Conservation (phyloP, 2,888 invertebrate genomes). For the Linyphia triangularis region DNA sequence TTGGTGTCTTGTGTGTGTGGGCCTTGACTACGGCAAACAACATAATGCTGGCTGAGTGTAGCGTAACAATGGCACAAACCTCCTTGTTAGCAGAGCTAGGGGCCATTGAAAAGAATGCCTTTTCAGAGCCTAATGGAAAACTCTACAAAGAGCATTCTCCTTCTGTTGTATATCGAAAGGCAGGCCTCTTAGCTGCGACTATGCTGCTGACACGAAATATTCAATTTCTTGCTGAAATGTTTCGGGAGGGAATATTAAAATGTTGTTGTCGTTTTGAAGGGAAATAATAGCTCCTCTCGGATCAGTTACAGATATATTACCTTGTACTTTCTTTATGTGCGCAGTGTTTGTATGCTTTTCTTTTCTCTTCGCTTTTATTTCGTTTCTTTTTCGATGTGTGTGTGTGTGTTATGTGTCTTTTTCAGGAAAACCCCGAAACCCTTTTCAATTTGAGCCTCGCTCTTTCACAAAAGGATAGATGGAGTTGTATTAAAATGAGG, state of each 20-base stretch:
- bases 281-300: slow-evolving; percentile 55
- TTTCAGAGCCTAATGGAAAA: slow-evolving; percentile 73
- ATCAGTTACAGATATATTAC: slow-evolving; percentile 74
- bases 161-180: neutral
- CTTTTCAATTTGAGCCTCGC: slow-evolving; percentile 24
- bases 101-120: slow-evolving; percentile 74
- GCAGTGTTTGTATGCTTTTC: slow-evolving; percentile 4
- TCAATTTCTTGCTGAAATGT: slow-evolving; percentile 62
- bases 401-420: slow-evolving; percentile 20
- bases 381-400: neutral
- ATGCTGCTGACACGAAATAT: slow-evolving; percentile 67
- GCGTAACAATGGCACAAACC: slow-evolving; percentile 36
- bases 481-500: slow-evolving; percentile 48
- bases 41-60: slow-evolving; percentile 35
- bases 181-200: neutral
- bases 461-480: slow-evolving; percentile 10
- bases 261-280: slow-evolving; percentile 41
- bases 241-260: slow-evolving; percentile 68
- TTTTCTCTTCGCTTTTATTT: slow-evolving; percentile 45
- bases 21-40: slow-evolving; percentile 50
- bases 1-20: slow-evolving; percentile 56
- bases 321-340: slow-evolving; percentile 55
- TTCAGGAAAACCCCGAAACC: slow-evolving; percentile 16
- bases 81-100: slow-evolving; percentile 68
- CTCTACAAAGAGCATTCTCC: slow-evolving; percentile 72